phyloP scores from a whole-genome alignment of 2,797 vertebrate species.

The Thunnus albacares region DNA sequence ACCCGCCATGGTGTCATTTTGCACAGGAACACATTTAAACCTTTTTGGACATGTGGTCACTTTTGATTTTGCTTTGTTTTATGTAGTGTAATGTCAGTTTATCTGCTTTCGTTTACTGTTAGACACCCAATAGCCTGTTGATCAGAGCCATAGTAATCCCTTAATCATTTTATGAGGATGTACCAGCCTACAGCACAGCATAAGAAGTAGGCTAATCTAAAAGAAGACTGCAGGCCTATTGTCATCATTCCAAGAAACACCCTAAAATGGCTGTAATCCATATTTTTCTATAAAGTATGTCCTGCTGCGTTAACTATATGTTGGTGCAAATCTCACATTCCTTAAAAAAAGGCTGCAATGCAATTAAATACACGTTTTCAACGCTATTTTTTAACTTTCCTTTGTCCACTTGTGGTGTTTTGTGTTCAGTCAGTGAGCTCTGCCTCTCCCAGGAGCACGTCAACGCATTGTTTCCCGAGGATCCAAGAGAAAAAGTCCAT shows the following conservation, averaged over 20 bases:
- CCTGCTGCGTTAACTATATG: too few species aligned
- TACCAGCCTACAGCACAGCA: conserved; percentile 9
- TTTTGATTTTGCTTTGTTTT: not conserved
- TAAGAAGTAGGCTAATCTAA: conserved; percentile 63
- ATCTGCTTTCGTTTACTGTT: not conserved
- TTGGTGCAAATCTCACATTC: not conserved
- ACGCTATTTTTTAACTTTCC: not conserved
- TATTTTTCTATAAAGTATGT: not conserved
- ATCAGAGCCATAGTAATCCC: conserved; percentile 55
- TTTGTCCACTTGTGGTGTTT: conserved; percentile 6
- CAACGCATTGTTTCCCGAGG: conserved; percentile 66
- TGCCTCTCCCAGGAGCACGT: conserved; percentile 53
- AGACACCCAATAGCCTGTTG: conserved; percentile 1
- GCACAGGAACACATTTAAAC: not conserved
- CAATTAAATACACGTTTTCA: not conserved
- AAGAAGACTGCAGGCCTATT: not conserved
- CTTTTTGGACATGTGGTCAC: not conserved
- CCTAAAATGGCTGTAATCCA: not conserved
- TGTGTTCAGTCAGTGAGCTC: conserved; percentile 32
- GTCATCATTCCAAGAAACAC: not conserved
- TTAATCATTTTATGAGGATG: conserved; percentile 64
- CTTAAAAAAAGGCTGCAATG: not conserved
- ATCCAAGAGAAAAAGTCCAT: conserved; percentile 80
- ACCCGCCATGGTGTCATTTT: not conserved
- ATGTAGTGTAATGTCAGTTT: not conserved